A percentile compares a stretch with the other conserved stretches of the same genome.
Evolutionary conservation across 1,140 invertebrate genomes (phyloP).

Genomic region (Diabrotica virgifera): DNA sequence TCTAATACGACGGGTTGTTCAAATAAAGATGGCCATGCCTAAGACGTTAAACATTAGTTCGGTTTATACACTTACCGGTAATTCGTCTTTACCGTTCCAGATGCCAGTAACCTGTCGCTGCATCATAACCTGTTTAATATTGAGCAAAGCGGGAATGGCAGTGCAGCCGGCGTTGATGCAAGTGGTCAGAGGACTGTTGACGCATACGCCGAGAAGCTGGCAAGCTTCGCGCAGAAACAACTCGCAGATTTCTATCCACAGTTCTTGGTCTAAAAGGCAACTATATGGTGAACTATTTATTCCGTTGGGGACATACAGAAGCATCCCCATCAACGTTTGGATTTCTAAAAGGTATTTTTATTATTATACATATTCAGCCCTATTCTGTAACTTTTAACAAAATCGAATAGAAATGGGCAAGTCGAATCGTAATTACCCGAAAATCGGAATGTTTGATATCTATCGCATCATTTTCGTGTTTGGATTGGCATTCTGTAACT

Average conservation of each 20-base stretch:
- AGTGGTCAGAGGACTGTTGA: conserved; percentile 67
- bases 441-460: too few relatives aligned
- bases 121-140: conserved; percentile 94
- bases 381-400: too few relatives aligned
- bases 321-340: conserved; percentile 83
- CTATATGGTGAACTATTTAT: conserved; percentile 80
- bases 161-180: conserved; percentile 88
- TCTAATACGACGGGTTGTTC: too few relatives aligned
- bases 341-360: conserved; percentile 56
- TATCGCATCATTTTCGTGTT: too few relatives aligned
- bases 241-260: conserved; percentile 78
- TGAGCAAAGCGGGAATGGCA: conserved; percentile 89
- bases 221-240: conserved; percentile 93
- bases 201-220: conserved; percentile 81
- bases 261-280: conserved; percentile 70
- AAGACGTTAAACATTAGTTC: too few relatives aligned
- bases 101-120: conserved; percentile 91
- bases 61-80: conserved; percentile 90
- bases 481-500: too few relatives aligned
- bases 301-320: conserved; percentile 78
- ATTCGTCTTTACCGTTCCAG: conserved; percentile 93
- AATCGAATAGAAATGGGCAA: too few relatives aligned
- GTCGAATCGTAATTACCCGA: too few relatives aligned
- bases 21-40: too few relatives aligned
- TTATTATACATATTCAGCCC: too few relatives aligned